Conservation (phyloP, 2,888 invertebrate genomes). For the Polylopha cassiicola region DNA sequence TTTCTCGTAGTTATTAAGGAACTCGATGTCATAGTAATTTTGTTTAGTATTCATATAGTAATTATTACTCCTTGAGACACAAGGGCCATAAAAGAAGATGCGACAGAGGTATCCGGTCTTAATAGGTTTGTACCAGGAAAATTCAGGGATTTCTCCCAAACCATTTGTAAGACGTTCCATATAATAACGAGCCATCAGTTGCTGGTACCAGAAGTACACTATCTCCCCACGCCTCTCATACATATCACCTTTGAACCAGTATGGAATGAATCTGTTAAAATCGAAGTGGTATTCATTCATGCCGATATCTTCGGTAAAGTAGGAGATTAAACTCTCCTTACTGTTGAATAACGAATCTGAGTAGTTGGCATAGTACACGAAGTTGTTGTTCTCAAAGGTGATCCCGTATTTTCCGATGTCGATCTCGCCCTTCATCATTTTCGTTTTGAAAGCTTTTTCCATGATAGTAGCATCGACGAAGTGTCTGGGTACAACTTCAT, state of each 20-base stretch:
- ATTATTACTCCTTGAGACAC: slow-evolving; percentile 77
- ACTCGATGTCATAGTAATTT: slow-evolving; percentile 61
- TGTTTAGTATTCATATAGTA: slow-evolving; percentile 76
- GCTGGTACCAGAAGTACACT: slow-evolving; percentile 81
- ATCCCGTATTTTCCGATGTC: slow-evolving; percentile 54
- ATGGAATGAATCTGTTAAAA: slow-evolving; percentile 79
- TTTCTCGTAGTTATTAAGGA: slow-evolving; percentile 79
- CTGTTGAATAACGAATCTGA: slow-evolving; percentile 69
- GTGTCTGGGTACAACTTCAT: slow-evolving; percentile 81
- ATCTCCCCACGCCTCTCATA: slow-evolving; percentile 80
- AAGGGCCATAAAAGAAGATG: slow-evolving; percentile 51
- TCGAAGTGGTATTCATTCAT: slow-evolving; percentile 81
- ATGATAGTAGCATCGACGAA: slow-evolving; percentile 79
- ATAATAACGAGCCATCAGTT: slow-evolving; percentile 82
- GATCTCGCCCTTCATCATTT: slow-evolving; percentile 52
- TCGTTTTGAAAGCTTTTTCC: slow-evolving; percentile 54
- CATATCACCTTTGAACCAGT: slow-evolving; percentile 78
- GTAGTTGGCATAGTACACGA: slow-evolving; percentile 77
- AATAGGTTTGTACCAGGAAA: slow-evolving; percentile 80
- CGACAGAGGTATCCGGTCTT: slow-evolving; percentile 51
- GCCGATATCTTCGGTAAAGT: slow-evolving; percentile 84
- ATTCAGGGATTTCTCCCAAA: slow-evolving; percentile 71
- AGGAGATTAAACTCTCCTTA: slow-evolving; percentile 79
- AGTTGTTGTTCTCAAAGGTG: slow-evolving; percentile 55
- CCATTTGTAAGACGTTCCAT: slow-evolving; percentile 80